phyloP scores from a whole-genome alignment of 1,140 invertebrate genomes.

The Drosophila nigrodunni region DNA sequence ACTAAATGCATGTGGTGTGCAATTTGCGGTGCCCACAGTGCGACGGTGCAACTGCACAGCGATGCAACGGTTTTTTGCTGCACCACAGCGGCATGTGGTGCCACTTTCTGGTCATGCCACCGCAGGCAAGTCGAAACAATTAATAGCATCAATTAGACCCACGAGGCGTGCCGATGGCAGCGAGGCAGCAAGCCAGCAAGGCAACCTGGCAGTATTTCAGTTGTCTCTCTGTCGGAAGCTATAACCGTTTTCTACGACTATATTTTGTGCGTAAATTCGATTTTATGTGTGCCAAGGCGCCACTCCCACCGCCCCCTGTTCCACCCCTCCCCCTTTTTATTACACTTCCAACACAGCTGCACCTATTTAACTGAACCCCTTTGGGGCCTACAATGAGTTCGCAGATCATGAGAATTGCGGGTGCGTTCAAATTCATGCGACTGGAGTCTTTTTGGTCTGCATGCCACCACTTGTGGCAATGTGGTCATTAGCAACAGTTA shows the following conservation, averaged over 20 bases:
- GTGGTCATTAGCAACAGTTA: slow-evolving; percentile 30
- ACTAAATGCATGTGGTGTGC: slow-evolving; percentile 40
- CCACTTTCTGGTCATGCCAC: slow-evolving; percentile 45
- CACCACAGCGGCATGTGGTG: slow-evolving; percentile 25
- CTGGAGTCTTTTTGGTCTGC: slow-evolving; percentile 22
- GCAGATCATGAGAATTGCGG: slow-evolving; percentile 31
- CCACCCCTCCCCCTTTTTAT: not conserved
- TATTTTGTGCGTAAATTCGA: slow-evolving; percentile 78
- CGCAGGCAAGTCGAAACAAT: slow-evolving; percentile 67
- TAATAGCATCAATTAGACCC: slow-evolving; percentile 83
- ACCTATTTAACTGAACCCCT: slow-evolving; percentile 32
- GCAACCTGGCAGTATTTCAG: slow-evolving; percentile 51
- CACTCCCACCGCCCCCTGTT: not conserved
- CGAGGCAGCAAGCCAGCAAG: not conserved
- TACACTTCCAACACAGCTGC: slow-evolving; percentile 28
- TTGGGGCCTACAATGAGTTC: slow-evolving; percentile 4
- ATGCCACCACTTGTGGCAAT: slow-evolving; percentile 4
- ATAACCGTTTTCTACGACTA: slow-evolving; percentile 80
- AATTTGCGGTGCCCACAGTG: slow-evolving; percentile 42
- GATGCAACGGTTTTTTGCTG: slow-evolving; percentile 2
- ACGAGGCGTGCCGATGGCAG: slow-evolving; percentile 51
- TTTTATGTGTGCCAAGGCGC: slow-evolving; percentile 73
- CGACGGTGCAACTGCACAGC: slow-evolving; percentile 11
- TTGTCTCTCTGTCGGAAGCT: slow-evolving; percentile 76
- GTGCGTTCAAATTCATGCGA: slow-evolving; percentile 37